Evolutionary conservation across 2,113 vertebrate species (phyloP).

Genomic region (Tauraco erythrolophus): DNA sequence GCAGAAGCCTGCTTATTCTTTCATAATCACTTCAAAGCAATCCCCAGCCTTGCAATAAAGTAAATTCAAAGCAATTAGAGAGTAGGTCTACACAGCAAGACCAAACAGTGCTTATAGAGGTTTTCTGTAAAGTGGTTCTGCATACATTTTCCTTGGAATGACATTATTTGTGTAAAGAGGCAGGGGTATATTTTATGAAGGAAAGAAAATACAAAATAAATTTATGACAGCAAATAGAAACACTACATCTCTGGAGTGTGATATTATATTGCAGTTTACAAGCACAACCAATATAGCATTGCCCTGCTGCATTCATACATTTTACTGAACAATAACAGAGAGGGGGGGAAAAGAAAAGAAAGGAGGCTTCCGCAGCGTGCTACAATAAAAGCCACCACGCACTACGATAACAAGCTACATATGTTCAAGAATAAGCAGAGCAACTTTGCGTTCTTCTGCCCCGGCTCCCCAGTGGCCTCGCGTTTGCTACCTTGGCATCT

Average conservation of each 20-base stretch:
- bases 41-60: conserved; percentile 74
- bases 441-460: conserved; percentile 51
- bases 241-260: conserved; percentile 65
- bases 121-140: conserved; percentile 59
- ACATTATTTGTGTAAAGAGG: conserved; percentile 64
- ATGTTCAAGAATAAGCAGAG: conserved; percentile 33
- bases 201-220: conserved; percentile 18
- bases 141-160: conserved; percentile 63
- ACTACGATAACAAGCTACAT: conserved; percentile 40
- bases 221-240: conserved; percentile 68
- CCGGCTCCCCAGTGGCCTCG: conserved; percentile 56
- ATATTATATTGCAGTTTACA: conserved; percentile 52
- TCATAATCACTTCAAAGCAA: conserved; percentile 77
- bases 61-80: conserved; percentile 78
- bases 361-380: background rate
- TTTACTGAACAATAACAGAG: conserved; percentile 49
- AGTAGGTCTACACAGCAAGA: conserved; percentile 56
- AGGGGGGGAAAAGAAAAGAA: background rate
- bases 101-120: conserved; percentile 57
- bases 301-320: conserved; percentile 44
- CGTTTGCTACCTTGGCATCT: conserved; percentile 45
- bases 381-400: conserved; percentile 5
- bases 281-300: conserved; percentile 42
- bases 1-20: conserved; percentile 68
- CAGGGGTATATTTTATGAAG: background rate